A percentile compares a stretch with the other conserved stretches of the same genome.
phyloP scores from a whole-genome alignment of 2,797 vertebrate genomes.

The Pygocentrus nattereri region DNA sequence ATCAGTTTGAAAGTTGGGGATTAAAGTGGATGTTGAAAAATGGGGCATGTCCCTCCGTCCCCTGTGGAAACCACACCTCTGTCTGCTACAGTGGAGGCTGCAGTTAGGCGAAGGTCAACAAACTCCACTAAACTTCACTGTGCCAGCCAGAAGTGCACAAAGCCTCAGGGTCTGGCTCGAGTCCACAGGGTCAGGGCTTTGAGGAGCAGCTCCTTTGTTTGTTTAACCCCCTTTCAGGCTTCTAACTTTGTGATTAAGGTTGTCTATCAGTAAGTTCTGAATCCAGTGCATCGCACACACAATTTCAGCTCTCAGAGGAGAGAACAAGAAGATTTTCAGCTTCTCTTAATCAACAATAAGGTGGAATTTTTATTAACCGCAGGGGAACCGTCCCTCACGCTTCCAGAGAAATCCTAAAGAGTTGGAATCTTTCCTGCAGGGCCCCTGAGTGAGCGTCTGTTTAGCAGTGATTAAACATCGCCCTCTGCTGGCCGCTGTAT shows the following conservation, averaged over 20 bases:
- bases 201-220: background rate
- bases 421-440: background rate
- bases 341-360: background rate
- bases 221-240: background rate
- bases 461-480: background rate
- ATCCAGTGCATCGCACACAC: no score
- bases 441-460: no score
- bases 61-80: no score
- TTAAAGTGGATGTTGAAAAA: no score
- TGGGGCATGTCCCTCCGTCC: background rate
- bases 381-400: background rate
- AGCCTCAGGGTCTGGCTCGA: background rate
- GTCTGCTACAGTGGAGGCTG: background rate
- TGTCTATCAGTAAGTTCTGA: background rate
- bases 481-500: conserved; percentile 12
- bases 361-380: background rate
- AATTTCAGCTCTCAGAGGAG: no score
- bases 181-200: background rate
- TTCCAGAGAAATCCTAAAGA: background rate
- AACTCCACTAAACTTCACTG: background rate
- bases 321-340: no score
- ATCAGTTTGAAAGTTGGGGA: no score
- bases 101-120: background rate
- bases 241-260: background rate
- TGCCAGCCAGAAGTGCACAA: background rate